Conservation (phyloP, 2,113 vertebrate genomes). For the Gulo gulo region DNA sequence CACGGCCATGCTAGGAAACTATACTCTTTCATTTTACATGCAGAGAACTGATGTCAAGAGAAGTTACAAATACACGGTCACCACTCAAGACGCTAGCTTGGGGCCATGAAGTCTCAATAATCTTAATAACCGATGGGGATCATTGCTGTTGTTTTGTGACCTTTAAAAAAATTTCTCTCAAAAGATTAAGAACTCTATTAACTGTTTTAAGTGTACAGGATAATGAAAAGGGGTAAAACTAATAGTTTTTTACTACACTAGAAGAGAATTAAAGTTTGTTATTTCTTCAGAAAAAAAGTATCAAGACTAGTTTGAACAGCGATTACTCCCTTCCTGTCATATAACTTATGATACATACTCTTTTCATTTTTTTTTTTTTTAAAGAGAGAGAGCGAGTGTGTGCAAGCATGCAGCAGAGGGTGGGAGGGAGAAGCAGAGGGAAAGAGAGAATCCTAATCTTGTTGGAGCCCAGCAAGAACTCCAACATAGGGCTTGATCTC, state of each 20-base stretch:
- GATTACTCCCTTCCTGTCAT: neutral
- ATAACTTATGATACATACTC: neutral
- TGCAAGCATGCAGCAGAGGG: rapidly evolving
- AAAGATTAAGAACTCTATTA: neutral
- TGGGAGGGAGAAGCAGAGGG: too few species aligned
- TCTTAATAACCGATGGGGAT: neutral
- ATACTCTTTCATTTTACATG: neutral
- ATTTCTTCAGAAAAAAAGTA: neutral
- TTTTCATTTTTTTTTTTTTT: neutral
- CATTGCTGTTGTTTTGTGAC: neutral
- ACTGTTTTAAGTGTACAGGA: neutral
- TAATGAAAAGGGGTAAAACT: neutral
- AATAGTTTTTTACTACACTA: neutral
- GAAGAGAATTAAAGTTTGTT: neutral
- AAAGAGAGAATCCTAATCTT: neutral
- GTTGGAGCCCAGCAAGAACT: neutral
- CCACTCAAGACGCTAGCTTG: neutral
- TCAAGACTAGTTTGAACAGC: neutral
- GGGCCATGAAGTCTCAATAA: neutral
- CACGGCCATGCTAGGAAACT: neutral
- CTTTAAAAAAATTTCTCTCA: neutral
- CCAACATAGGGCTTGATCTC: neutral
- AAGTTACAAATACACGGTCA: neutral
- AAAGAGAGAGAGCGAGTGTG: neutral
- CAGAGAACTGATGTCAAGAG: neutral